Evolutionary conservation across 2,888 invertebrate genomes (phyloP), one percentile per base, ranked within the genome.

Genomic region (Platypus cylindrus): DNA sequence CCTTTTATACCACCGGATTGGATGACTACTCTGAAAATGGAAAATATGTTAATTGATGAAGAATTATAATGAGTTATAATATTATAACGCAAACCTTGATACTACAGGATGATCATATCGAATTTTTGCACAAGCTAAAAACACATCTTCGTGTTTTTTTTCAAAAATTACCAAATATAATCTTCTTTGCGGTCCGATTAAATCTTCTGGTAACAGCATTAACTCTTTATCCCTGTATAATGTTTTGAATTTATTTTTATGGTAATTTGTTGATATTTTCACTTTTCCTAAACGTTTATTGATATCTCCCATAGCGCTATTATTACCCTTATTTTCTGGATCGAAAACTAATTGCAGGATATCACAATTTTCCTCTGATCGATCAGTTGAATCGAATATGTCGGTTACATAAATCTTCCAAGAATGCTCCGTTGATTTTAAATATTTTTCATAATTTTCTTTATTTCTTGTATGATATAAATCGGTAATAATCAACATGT

Each of bases 331-430:
- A 42, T 79, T 77, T 42, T 80, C 74, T 0, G 89, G 89, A 64
- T 90, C 85, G 51, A 86, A 89, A 1, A 90, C 74, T 18, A 80
- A 62, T 56, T 89, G 86, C 4, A 91, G 64, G 40, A 83, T 79
- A 57, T 90, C 81, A 56, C 91, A 91, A 51, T 83, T 79, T 32
- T 78, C 75, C 45, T 79, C 77, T 9, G 73, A 69, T 41, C 75
- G 70, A 31, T 78, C 78, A 48, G 71, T 70, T 45, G 72, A 78
- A 1, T 87, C 84, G 27, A 89, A 75, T 43, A 89, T 82, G 53
- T 91, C 91, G 0, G 90, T 90, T 13, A 84, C 84, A 53, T 78
- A 86, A 34, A 91, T 73, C 54, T 87, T 85, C 91, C 91, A 91
- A 35, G 73, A 72, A 55, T 91, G 89, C 52, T 79, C 71, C 0